These are phyloP conservation scores for Calosoma granatense DNA, from an alignment of 1,140 invertebrate genomes.

Conservation along the genomic window DNA sequence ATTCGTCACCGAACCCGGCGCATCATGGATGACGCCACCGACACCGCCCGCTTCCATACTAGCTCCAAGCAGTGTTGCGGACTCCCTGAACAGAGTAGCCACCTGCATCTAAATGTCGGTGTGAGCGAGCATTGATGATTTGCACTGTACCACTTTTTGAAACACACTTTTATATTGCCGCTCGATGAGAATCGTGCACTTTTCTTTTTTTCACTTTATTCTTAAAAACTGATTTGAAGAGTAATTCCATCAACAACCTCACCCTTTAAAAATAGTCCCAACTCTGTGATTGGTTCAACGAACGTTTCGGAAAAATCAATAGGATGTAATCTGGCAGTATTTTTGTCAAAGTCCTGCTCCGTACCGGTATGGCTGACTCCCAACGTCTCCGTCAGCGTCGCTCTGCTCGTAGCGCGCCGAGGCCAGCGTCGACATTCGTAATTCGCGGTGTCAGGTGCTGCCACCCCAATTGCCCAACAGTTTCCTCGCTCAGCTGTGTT, in stretches of 20 bases:
- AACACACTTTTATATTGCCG: neutral
- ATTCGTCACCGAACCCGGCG: neutral
- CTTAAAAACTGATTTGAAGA: neutral
- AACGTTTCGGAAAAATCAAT: conserved; percentile 38
- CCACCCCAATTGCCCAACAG: too few species aligned
- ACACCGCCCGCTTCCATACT: conserved; percentile 41
- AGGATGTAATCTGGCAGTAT: conserved; percentile 35
- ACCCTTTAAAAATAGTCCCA: conserved; percentile 38
- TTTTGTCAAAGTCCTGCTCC: conserved; percentile 31
- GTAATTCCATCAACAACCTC: conserved; percentile 31
- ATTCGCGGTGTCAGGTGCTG: conserved; percentile 12
- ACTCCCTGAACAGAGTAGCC: conserved; percentile 57
- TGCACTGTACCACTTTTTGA: neutral
- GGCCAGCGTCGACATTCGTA: conserved; percentile 17
- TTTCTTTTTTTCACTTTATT: neutral
- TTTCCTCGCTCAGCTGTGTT: too few species aligned
- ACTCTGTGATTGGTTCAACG: conserved; percentile 37
- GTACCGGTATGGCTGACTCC: conserved; percentile 24
- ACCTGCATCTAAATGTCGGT: conserved; percentile 46
- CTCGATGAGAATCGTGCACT: neutral
- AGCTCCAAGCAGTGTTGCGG: conserved; percentile 53
- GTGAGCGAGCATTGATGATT: neutral
- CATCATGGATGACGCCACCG: conserved; percentile 15
- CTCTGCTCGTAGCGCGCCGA: conserved; percentile 7
- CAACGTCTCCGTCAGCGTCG: conserved; percentile 31